Evolutionary conservation across 2,113 vertebrate genomes (phyloP), one percentile per base, ranked within the genome.

Genomic region (Rhinolophus ferrumequinum): DNA sequence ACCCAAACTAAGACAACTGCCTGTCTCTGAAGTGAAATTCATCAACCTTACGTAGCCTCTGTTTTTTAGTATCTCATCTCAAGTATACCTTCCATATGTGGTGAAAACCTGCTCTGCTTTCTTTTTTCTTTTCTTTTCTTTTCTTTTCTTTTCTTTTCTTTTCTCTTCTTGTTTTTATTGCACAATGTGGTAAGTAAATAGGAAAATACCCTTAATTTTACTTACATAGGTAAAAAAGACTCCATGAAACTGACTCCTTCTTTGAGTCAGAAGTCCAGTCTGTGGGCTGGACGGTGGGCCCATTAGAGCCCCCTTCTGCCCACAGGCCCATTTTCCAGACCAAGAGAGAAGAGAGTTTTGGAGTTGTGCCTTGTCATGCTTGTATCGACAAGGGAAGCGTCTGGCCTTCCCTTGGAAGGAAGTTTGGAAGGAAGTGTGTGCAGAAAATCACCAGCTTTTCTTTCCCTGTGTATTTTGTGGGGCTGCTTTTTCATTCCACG

Each of bases 401-500:
- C 80, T 92, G 85, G 58, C 70, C 16, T 1, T 1, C 50, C 28
- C 87, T 52, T 44, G 41, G 41, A 44, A 44, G 41, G 41, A 70
- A 35, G 62, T 50, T n/a, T 70, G 77, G 93, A 91, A 67, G 11
- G 50, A 1, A 8, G 90, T 28, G 77, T 58, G 26, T 33, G 6
- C 47, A 64, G 87, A 90, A 3, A 88, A 82, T 90, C 84, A 3
- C 67, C 14, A 30, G 19, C 16, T 84, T 90, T 87, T 9, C 90
- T 96, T 75, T 54, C 28, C 67, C 16, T 22, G 12, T 60, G 76
- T 60, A 58, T 50, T 33, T 83, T 54, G 50, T 7, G 47, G 88
- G 86, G 80, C 87, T 93, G n/a, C 70, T 96, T 95, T 97, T 97
- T 93, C 97, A 96, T 95, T 96, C 87, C 92, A 86, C 21, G 96